Conservation (phyloP, 2,113 vertebrate genomes). For the Promerops cafer region DNA sequence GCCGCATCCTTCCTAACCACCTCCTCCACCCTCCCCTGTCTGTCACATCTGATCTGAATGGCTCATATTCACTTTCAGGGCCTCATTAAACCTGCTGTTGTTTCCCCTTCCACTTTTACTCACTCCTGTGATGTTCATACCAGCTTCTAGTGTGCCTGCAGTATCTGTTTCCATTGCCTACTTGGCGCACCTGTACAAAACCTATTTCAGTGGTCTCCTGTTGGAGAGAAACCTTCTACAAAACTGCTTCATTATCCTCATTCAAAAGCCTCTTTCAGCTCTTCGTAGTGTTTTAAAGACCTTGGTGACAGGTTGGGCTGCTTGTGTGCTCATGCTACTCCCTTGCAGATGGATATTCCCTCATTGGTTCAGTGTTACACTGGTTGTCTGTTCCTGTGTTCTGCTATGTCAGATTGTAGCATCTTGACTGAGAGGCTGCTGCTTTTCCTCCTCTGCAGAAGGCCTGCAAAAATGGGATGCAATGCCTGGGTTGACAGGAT, state of each 20-base stretch:
- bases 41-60: not conserved
- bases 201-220: not conserved
- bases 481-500: not conserved
- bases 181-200: not conserved
- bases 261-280: not conserved
- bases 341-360: not conserved
- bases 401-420: not conserved
- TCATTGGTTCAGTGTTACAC: fast-evolving
- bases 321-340: not conserved
- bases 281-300: not conserved
- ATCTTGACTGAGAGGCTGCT: not conserved
- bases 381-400: not conserved
- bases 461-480: not conserved
- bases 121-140: not conserved
- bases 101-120: not conserved
- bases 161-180: not conserved
- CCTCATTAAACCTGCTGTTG: not conserved
- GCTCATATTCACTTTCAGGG: not conserved
- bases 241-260: not conserved
- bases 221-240: not conserved
- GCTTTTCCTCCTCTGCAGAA: not conserved
- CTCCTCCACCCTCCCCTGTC: not conserved
- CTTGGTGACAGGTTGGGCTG: not conserved
- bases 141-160: not conserved
- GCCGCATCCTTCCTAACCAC: not conserved